Evolutionary conservation across 2,797 vertebrate species (phyloP), one percentile per base, ranked within the genome.

Genomic region (Melanotaenia parkinsoni): DNA sequence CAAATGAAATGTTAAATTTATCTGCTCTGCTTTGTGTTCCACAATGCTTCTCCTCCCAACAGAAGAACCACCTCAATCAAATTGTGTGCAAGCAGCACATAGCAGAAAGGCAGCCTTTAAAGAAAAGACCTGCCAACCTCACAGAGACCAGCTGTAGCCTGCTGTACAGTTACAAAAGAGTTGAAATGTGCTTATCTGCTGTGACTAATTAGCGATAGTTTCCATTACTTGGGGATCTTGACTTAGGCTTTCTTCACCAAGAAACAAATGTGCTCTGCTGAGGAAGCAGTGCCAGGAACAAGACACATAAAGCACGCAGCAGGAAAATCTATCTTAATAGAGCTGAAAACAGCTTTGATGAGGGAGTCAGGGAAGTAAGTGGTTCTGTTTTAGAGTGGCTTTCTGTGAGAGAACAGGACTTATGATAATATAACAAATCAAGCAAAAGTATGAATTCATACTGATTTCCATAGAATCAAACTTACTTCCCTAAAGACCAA

Each of bases 121-220:
- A 84, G 72, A 79, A 73, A 78, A 72, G 63, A 87, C 74, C 71
- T 79, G 87, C 84, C 79, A 82, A 24, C 62, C 71, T 86, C 84
- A 45, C 47, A 83, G 61, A 72, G 72, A 88, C 70, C 67, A 86
- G 76, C 77, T 72, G 62, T 56, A 76, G 68, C 70, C 65, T 74
- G 63, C 66, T 67, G 26, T 77, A 67, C 67, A 73, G 75, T 66
- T 76, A 80, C 65, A 74, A 63, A 54, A 22, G 51, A 28, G 54
- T 56, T 57, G 74, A 73, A 60, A 37, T 47, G 71, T 40, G 68
- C 40, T 67, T 24, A 88, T 86, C 79, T 53, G 2, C 88, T 84
- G 85, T 83, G 87, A 86, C 87, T 84, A 91, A 89, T 91, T 90
- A 88, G 70, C 88, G 80, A 82, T 37, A 68, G 74, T 82, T 86